Base-by-base conservation (phyloP, 2,113 vertebrate genomes). In the Barbus barbus region DNA sequence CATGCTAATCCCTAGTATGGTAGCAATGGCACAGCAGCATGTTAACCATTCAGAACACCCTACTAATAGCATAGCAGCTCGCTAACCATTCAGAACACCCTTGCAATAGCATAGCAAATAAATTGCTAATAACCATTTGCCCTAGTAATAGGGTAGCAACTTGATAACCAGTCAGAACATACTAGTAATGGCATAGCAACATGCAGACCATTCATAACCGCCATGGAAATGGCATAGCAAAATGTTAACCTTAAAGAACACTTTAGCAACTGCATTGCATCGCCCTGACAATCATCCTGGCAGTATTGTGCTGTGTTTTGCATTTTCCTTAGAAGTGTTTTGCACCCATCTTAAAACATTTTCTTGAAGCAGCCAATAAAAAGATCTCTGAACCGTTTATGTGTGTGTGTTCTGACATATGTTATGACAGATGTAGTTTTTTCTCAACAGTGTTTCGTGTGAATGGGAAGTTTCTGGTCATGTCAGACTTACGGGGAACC, bases 401-500 rank as follows among this genome's bases (percentile, higher is more conserved):
- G 18, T 33, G 31, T 20, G 31, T 44, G 41, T 44, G 41, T 44
- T 44, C 9, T 18, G 58, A 16, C 12, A 78, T 13, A 26, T 58
- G 76, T 46, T 71, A 36, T 56, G 16, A 69, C 51, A 71, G 61
- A 69, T 60, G 0, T 56, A n/a, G 58, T 1, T 53, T 38, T 86
- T 77, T 83, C 51, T 60, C 77, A 61, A 72, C n/a, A 72, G 28
- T 72, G 5, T 20, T 56, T 85, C 38, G n/a, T 2, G 12, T 75
- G 56, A 65, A 63, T 75, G 36, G 38, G 53, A 81, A 33, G 58
- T 81, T 76, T 81, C 51, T 81, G 74, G 38, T 85, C 84, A 85
- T 75, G 44, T 48, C 71, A 85, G 31, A 81, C 28, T 63, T 65
- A 74, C n/a, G 2, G 18, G 53, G 76, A 79, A 81, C 33, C 44